Evolutionary conservation across 2,113 vertebrate species (phyloP), one percentile per base, ranked within the genome.

Genomic region (Geococcyx californianus): DNA sequence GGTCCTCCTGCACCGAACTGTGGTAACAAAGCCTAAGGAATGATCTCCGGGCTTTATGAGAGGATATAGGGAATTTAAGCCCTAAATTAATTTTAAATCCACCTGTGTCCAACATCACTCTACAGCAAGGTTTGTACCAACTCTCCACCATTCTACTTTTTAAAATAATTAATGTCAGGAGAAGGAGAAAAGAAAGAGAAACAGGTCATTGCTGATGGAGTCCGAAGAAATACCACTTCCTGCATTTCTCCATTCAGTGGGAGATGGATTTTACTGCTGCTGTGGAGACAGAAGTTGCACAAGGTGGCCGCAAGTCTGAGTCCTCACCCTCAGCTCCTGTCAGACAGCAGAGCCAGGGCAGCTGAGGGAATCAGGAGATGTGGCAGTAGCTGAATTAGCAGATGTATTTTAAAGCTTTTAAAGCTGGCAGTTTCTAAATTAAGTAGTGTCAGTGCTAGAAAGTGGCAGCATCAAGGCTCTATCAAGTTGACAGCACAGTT

Each of bases 81-180:
- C 10, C 14, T 62, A 25, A 73, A 90, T 55, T 72, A 38, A 47
- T 52, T 80, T 92, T n/a, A 26, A 51, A 34, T 34, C 10, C 34
- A 68, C 7, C 40, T 81, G n/a, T 0, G 0, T 42, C 62, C 33
- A 4, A 1, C 12, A 42, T 67, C 31, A 36, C 13, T 69, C 21
- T 31, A 47, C 29, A 38, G 21, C 66, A 40, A 72, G 5, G 1
- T 80, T 82, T 74, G 19, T 59, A n/a, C 34, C 38, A 84, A 13
- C 20, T 82, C 29, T 49, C 36, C 13, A 19, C 18, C 21, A 29
- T 36, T 84, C 49, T 77, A 17, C 29, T 85, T 67, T 16, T 31
- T 83, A 79, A 90, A 66, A 40, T 11, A 68, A 72, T 62, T 26
- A 76, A 36, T 3, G 17, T 11, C 11, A 34, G n/a, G n/a, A n/a